A percentile compares a stretch with the other conserved stretches of the same genome.
phyloP scores from a whole-genome alignment of 1,140 invertebrate species.

The Maconellicoccus hirsutus region DNA sequence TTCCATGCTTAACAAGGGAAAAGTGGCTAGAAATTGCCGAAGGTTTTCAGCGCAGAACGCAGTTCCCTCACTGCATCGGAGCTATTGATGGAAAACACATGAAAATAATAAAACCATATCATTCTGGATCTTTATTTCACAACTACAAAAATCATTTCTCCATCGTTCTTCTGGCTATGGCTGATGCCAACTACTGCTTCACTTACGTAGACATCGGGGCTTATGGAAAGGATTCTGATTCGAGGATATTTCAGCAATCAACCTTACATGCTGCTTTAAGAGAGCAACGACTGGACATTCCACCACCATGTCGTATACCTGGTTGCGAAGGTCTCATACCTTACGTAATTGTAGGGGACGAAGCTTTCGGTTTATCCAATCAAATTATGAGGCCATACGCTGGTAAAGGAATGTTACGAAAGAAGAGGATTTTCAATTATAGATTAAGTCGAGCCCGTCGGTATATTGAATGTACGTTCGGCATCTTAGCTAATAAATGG shows the following conservation, averaged over 20 bases:
- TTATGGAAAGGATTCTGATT: slow-evolving; percentile 26
- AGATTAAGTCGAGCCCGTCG: slow-evolving; percentile 30
- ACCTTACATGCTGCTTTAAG: background rate
- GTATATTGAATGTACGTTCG: slow-evolving; percentile 37
- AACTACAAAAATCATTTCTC: slow-evolving; percentile 28
- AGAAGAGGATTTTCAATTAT: slow-evolving; percentile 36
- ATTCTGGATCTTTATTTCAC: slow-evolving; percentile 26
- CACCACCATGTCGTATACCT: background rate
- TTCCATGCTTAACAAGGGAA: slow-evolving; percentile 26
- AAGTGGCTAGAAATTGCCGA: slow-evolving; percentile 24
- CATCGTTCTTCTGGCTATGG: slow-evolving; percentile 18
- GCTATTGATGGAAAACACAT: slow-evolving; percentile 24
- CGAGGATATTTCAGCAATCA: slow-evolving; percentile 16
- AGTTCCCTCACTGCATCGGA: slow-evolving; percentile 16
- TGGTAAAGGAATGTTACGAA: slow-evolving; percentile 17
- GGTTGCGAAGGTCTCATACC: slow-evolving; percentile 28
- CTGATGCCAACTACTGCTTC: slow-evolving; percentile 26
- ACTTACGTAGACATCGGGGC: slow-evolving; percentile 24
- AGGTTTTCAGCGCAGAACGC: slow-evolving; percentile 3
- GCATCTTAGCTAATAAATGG: slow-evolving; percentile 32
- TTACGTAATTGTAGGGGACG: slow-evolving; percentile 33
- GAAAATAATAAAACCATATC: slow-evolving; percentile 22
- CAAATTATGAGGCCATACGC: slow-evolving; percentile 32
- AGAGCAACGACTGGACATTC: background rate
- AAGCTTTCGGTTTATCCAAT: slow-evolving; percentile 35